A percentile compares a stretch with the other conserved stretches of the same genome.
phyloP scores from a whole-genome alignment of 2,888 invertebrate species.

The Sminthurinus aureus region DNA sequence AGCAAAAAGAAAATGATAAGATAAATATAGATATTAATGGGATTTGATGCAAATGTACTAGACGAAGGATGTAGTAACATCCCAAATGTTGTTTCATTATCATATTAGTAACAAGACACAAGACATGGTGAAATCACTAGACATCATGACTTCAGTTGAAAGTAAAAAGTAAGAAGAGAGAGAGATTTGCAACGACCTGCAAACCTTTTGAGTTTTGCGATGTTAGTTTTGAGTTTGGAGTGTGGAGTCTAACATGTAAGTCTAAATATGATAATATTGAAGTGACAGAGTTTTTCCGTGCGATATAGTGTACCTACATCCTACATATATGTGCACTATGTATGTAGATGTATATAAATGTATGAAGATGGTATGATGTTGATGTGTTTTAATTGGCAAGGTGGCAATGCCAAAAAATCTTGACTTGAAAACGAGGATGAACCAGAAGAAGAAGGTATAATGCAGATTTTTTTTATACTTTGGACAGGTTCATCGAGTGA shows the following conservation, averaged over 20 bases:
- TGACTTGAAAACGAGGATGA: neutral
- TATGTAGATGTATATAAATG: neutral
- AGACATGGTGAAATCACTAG: no score
- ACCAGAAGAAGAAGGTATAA: neutral
- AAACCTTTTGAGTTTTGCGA: no score
- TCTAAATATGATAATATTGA: no score
- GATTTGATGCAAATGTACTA: neutral
- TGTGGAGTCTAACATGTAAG: no score
- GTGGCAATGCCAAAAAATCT: conserved; percentile 10
- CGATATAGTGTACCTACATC: neutral
- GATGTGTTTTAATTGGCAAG: conserved; percentile 14
- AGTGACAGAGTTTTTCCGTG: neutral
- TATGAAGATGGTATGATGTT: neutral
- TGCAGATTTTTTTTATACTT: neutral
- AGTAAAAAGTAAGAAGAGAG: no score
- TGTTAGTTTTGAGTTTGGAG: neutral
- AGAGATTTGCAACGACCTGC: no score
- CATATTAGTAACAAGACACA: neutral
- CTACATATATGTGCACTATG: neutral
- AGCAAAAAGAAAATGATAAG: no score
- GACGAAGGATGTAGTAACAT: neutral
- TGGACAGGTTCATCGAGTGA: conserved; percentile 22
- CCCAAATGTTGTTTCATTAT: neutral
- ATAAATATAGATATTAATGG: no score
- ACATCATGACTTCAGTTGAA: no score